phyloP scores from a whole-genome alignment of 2,797 vertebrate genomes.

The Melanotaenia maccullochi region DNA sequence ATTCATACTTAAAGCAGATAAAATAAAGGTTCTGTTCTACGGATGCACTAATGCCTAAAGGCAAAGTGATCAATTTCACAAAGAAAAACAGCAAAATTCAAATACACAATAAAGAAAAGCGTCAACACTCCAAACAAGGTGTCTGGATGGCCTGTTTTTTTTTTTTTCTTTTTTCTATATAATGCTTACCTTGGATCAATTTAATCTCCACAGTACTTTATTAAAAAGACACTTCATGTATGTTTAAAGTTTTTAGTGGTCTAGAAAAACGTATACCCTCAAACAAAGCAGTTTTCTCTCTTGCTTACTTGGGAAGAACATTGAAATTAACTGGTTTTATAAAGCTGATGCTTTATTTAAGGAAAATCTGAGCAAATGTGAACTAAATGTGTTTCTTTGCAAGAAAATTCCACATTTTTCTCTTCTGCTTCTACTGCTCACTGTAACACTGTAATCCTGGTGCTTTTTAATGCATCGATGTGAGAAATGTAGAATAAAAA shows the following conservation, averaged over 20 bases:
- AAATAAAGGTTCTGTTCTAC: slow-evolving; percentile 11
- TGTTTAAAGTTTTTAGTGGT: background rate
- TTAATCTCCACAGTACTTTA: background rate
- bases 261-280: background rate
- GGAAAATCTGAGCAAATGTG: background rate
- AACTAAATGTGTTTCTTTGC: background rate
- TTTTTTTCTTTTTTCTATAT: too few relatives aligned
- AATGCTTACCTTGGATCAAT: background rate
- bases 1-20: slow-evolving; percentile 19
- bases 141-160: background rate
- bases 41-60: slow-evolving; percentile 30
- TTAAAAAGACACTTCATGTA: background rate
- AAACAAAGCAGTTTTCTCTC: background rate
- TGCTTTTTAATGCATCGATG: too few relatives aligned
- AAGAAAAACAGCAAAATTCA: background rate
- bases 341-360: background rate
- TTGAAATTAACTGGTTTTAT: background rate
- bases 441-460: too few relatives aligned
- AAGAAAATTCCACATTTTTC: background rate
- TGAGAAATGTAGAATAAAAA: background rate
- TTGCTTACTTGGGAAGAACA: background rate
- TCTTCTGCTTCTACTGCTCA: background rate
- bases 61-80: background rate
- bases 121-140: background rate
- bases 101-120: background rate